Evolutionary conservation across 2,113 vertebrate species (phyloP).

Genomic region (Capra hircus): DNA sequence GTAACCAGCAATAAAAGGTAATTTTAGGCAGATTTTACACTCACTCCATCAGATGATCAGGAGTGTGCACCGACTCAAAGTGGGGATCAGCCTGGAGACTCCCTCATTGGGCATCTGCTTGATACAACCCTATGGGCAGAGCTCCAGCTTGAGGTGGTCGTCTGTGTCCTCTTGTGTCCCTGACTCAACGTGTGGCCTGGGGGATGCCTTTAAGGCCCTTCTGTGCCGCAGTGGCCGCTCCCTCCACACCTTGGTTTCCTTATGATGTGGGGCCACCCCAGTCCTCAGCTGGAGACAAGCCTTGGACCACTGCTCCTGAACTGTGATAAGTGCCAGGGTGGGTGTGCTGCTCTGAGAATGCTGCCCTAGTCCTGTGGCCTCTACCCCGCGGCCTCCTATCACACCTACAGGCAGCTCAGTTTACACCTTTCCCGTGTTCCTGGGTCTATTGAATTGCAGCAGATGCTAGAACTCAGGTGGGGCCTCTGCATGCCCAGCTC

Average conservation of each 20-base stretch:
- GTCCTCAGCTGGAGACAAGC: background rate
- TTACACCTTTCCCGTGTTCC: background rate
- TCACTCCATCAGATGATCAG: background rate
- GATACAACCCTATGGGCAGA: background rate
- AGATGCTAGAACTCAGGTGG: background rate
- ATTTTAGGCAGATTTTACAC: background rate
- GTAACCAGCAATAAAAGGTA: background rate
- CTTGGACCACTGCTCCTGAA: background rate
- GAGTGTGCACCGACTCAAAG: background rate
- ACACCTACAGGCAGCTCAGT: too few species aligned
- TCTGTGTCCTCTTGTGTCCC: accelerated
- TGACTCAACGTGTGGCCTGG: background rate
- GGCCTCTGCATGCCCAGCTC: background rate
- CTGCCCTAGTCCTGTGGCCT: background rate
- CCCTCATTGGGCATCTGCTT: background rate
- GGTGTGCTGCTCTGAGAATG: background rate
- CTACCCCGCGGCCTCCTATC: background rate
- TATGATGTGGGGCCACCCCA: background rate
- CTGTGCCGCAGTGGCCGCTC: background rate
- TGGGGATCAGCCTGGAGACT: background rate
- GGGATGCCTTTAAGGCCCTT: background rate
- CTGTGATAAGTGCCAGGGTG: accelerated
- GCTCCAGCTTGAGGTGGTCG: background rate
- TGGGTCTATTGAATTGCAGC: background rate
- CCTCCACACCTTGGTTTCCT: background rate